Conservation (phyloP, 1,140 invertebrate genomes). For the Eumeta japonica region DNA sequence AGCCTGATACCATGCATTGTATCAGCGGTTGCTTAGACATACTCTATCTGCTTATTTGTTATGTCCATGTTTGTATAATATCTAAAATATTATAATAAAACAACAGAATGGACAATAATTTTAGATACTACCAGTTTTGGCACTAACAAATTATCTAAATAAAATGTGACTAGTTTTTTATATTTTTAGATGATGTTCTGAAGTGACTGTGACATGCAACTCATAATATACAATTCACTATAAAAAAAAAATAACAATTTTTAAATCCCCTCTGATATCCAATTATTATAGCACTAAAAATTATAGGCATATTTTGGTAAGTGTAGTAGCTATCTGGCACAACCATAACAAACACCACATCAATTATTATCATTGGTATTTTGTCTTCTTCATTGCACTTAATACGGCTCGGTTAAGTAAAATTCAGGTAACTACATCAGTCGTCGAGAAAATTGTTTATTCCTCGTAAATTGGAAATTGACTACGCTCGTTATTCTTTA, state of each 20-base stretch:
- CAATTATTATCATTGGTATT: background rate
- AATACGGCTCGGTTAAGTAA: slow-evolving; percentile 30
- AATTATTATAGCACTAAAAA: slow-evolving; percentile 11
- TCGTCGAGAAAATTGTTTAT: slow-evolving; percentile 22
- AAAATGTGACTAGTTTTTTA: too few species aligned
- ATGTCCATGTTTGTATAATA: too few species aligned
- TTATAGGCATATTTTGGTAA: slow-evolving; percentile 12
- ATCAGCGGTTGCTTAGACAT: too few species aligned
- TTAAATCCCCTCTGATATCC: slow-evolving; percentile 6
- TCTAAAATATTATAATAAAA: too few species aligned
- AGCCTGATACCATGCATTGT: too few species aligned
- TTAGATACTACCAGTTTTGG: too few species aligned
- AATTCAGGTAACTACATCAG: slow-evolving; percentile 28
- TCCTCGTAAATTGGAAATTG: slow-evolving; percentile 11
- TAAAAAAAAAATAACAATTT: slow-evolving; percentile 26
- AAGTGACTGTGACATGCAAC: too few species aligned
- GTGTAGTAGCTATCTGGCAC: slow-evolving; percentile 23
- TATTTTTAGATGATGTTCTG: too few species aligned
- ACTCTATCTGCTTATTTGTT: too few species aligned
- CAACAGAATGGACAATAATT: too few species aligned
- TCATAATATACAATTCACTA: slow-evolving; percentile 2
- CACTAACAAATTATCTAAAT: too few species aligned
- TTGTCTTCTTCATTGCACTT: slow-evolving; percentile 1
- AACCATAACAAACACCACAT: slow-evolving; percentile 19
- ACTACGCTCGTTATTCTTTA: slow-evolving; percentile 26